Conservation (phyloP, 1,140 invertebrate genomes). For the Brachionus asplanchnoidis region DNA sequence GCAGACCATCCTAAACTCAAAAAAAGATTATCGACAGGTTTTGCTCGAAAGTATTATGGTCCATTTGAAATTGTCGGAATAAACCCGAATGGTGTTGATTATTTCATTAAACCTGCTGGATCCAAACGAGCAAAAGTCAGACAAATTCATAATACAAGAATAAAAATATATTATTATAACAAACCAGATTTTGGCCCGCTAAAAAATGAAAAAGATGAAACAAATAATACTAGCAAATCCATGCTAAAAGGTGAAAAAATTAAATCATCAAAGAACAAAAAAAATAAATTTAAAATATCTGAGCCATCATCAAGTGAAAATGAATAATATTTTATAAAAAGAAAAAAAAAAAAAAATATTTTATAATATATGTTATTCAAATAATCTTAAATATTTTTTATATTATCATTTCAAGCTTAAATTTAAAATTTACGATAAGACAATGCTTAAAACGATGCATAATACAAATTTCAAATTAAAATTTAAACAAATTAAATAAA, state of each 20-base stretch:
- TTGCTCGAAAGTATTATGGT: neutral
- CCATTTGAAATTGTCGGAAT: neutral
- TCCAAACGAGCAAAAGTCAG: no score
- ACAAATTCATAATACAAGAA: no score
- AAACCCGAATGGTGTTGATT: no score
- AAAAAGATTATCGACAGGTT: neutral
- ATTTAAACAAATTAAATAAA: neutral
- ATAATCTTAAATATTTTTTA: no score
- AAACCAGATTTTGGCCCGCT: neutral
- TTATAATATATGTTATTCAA: no score
- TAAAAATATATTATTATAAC: slow-evolving; percentile 19
- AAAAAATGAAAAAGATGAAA: neutral
- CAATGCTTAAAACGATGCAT: neutral
- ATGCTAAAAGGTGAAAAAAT: neutral
- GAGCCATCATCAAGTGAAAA: neutral
- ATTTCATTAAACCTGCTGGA: no score
- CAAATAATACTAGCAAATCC: neutral
- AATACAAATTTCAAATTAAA: neutral
- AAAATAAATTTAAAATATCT: neutral
- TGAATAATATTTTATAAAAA: neutral
- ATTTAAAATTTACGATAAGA: neutral
- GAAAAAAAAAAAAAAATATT: neutral
- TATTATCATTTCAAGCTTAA: neutral
- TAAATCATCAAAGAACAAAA: neutral
- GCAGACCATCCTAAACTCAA: neutral